Evolutionary conservation across 2,888 invertebrate genomes (phyloP).

Genomic region (Ecdyonurus torrentis): DNA sequence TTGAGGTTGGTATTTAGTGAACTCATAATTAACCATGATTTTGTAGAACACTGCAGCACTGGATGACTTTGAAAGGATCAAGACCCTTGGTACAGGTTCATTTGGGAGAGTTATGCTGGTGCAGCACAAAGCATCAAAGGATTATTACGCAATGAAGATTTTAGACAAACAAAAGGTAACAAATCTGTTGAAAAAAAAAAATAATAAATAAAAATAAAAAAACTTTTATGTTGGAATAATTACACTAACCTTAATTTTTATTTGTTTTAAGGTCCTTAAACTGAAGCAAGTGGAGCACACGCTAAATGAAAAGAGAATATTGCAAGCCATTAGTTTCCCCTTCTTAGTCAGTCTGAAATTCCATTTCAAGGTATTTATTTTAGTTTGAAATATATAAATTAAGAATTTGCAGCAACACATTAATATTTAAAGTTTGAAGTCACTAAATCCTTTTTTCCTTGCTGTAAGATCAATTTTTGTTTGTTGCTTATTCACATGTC

Average conservation of each 20-base stretch:
- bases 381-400: not conserved
- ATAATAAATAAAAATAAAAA: not conserved
- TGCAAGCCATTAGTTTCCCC: constrained; percentile 98
- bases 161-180: constrained; percentile 42
- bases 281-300: constrained; percentile 48
- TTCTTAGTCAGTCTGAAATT: constrained; percentile 97
- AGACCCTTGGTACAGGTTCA: constrained; percentile 40
- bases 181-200: not conserved
- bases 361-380: constrained; percentile 58
- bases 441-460: too few species aligned
- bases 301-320: constrained; percentile 91
- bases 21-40: not conserved
- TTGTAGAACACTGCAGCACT: constrained; percentile 49
- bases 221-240: too few species aligned
- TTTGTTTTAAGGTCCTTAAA: constrained; percentile 33
- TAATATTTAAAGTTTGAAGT: too few species aligned
- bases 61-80: constrained; percentile 40
- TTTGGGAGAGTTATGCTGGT: constrained; percentile 43
- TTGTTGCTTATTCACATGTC: too few species aligned
- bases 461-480: too few species aligned
- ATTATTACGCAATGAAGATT: constrained; percentile 42
- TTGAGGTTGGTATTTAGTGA: not conserved
- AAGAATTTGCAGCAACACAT: too few species aligned
- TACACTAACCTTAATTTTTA: not conserved
- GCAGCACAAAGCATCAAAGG: constrained; percentile 31